Evolutionary conservation across 2,797 vertebrate species (phyloP), one percentile per base, ranked within the genome.

Genomic region (Heteromormyrus szaboi): DNA sequence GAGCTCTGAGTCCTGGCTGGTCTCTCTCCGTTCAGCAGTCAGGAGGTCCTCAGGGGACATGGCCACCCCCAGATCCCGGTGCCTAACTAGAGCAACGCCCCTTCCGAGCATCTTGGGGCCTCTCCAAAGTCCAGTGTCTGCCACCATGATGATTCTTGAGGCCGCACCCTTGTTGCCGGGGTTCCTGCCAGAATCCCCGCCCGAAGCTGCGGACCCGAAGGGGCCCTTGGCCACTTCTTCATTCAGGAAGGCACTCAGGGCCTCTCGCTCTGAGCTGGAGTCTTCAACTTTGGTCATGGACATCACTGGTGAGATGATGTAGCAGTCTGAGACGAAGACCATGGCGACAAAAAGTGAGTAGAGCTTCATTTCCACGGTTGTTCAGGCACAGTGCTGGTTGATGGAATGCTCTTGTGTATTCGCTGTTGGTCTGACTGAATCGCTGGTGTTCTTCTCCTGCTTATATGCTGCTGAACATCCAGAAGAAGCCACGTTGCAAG

Each of bases 321-420:
- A 92, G 89, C 92, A 90, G 87, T 95, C 89, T 0, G 92, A 93
- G 4, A 96, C 22, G 48, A 96, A 93, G 0, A 93, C 91, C 1
- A 92, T 44, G 1, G 93, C 91, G 4, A 95, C 91, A 76, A 95
- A 37, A 89, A 94, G 0, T 12, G 93, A 92, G 68, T 94, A 50
- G 65, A 89, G 91, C 91, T 94, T 95, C 96, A 96, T 96, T 90
- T 91, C 93, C 90, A 46, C 8, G 12, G 90, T 44, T 85, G 44
- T 4, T 86, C 84, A 22, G 48, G 48, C 59, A n/a, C 11, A 29
- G 76, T 53, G 56, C 17, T 41, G 46, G 25, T 22, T 4, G 17
- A 14, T 5, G 53, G 29, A 59, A 4, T 48, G 89, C 72, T 12
- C 2, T 62, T 62, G 85, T 89, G 88, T 62, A 88, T 81, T 91